A percentile compares a stretch with the other conserved stretches of the same genome.
These are phyloP conservation scores for Pocillopora verrucosa DNA, from an alignment of 64 coral and sea anemone species.

Conservation along the genomic window DNA sequence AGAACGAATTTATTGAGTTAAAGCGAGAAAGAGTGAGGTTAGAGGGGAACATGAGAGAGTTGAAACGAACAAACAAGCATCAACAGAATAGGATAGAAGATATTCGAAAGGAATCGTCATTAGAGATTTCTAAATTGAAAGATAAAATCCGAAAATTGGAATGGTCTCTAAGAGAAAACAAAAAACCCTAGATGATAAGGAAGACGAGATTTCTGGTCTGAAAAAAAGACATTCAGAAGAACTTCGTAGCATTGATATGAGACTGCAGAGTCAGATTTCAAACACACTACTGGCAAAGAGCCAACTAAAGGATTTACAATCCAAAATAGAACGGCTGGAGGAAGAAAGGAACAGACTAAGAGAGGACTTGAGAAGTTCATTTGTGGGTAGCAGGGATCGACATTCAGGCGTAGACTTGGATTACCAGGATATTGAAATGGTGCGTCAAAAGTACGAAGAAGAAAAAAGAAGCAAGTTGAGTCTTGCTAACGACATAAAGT, in stretches of 20 bases:
- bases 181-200: slow-evolving; percentile 58
- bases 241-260: slow-evolving; percentile 60
- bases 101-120: slow-evolving; percentile 62
- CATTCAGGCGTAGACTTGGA: slow-evolving; percentile 12
- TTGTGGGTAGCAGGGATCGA: slow-evolving; percentile 35
- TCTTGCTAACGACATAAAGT: slow-evolving; percentile 89
- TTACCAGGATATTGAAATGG: slow-evolving; percentile 63
- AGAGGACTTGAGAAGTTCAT: slow-evolving; percentile 36
- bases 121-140: slow-evolving; percentile 69
- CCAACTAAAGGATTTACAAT: slow-evolving; percentile 75
- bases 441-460: slow-evolving; percentile 73
- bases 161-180: slow-evolving; percentile 59
- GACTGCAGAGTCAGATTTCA: slow-evolving; percentile 62
- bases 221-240: slow-evolving; percentile 76
- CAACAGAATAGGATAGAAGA: slow-evolving; percentile 90
- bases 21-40: slow-evolving; percentile 59
- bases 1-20: slow-evolving; percentile 75
- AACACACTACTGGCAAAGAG: slow-evolving; percentile 53
- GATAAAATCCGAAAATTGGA: slow-evolving; percentile 76
- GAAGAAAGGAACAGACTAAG: slow-evolving; percentile 57
- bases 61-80: slow-evolving; percentile 65
- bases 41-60: slow-evolving; percentile 61
- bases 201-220: slow-evolving; percentile 50
- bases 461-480: slow-evolving; percentile 64
- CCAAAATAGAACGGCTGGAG: slow-evolving; percentile 66